Percentiles rank a stretch among this genome's conserved stretches.
Evolutionary conservation across 2,797 vertebrate genomes (phyloP).

Genomic region (Peromyscus eremicus): DNA sequence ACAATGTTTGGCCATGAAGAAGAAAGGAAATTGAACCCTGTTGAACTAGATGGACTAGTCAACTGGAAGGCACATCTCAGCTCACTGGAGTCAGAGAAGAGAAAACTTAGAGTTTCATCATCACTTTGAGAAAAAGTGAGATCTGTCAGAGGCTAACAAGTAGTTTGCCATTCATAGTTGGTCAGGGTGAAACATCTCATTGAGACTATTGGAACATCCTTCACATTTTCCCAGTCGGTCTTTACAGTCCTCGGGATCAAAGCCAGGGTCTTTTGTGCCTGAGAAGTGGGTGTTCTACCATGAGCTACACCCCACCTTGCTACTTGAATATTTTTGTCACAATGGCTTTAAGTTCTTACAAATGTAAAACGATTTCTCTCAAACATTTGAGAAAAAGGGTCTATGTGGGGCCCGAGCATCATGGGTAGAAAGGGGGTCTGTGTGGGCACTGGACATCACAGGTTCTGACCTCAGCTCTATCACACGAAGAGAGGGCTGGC

Average conservation of each 20-base stretch:
- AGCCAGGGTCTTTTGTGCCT: background rate
- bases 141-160: background rate
- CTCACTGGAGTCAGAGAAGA: background rate
- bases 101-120: background rate
- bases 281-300: background rate
- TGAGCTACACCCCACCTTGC: background rate
- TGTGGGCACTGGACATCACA: background rate
- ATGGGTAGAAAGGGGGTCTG: background rate
- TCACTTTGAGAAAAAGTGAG: background rate
- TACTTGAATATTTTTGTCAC: background rate
- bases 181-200: background rate
- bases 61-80: background rate
- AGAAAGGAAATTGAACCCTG: background rate
- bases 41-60: background rate
- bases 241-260: background rate
- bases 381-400: background rate
- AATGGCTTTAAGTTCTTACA: background rate
- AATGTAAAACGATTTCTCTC: conserved; percentile 5
- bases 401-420: background rate
- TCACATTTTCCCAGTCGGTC: background rate
- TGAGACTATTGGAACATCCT: background rate
- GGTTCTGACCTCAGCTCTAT: background rate
- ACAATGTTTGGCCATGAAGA: background rate
- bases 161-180: background rate
- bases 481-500: fast-evolving